These are phyloP conservation scores for Mamestra brassicae DNA, from an alignment of 2,888 invertebrate species.

Conservation along the genomic window DNA sequence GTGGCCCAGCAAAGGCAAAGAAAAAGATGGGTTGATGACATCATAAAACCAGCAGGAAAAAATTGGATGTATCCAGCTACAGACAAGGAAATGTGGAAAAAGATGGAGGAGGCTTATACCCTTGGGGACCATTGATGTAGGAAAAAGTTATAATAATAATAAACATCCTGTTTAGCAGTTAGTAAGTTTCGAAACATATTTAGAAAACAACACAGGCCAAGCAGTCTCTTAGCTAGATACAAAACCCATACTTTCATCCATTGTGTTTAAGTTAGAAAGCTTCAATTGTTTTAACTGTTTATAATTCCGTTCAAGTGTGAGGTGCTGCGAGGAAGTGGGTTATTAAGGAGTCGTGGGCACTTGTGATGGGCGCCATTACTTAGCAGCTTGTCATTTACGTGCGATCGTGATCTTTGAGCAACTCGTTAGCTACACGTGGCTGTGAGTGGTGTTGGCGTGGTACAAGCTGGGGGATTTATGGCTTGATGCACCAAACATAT, in stretches of 20 bases:
- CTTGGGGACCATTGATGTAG: no score
- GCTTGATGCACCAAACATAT: background rate
- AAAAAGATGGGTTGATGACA: no score
- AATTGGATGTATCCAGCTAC: no score
- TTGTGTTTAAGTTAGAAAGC: constrained; percentile 49
- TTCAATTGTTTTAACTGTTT: constrained; percentile 59
- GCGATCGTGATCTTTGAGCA: constrained; percentile 61
- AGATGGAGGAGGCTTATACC: no score
- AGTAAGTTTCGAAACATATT: background rate
- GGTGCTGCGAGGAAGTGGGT: constrained; percentile 39
- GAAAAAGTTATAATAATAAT: no score
- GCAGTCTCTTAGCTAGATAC: background rate
- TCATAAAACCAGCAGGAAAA: no score
- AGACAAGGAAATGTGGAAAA: no score
- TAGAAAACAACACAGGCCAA: background rate
- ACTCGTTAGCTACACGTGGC: constrained; percentile 59
- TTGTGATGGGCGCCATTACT: constrained; percentile 56
- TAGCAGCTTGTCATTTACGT: constrained; percentile 60
- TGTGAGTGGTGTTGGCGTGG: constrained; percentile 15
- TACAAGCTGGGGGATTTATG: constrained; percentile 26
- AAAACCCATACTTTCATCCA: constrained; percentile 32
- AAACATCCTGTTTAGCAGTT: background rate
- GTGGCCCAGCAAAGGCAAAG: no score
- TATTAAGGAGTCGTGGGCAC: constrained; percentile 50
- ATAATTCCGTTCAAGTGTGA: constrained; percentile 57